These are phyloP conservation scores for Borostomias antarcticus DNA, from an alignment of 2,797 vertebrate species.

Conservation along the genomic window DNA sequence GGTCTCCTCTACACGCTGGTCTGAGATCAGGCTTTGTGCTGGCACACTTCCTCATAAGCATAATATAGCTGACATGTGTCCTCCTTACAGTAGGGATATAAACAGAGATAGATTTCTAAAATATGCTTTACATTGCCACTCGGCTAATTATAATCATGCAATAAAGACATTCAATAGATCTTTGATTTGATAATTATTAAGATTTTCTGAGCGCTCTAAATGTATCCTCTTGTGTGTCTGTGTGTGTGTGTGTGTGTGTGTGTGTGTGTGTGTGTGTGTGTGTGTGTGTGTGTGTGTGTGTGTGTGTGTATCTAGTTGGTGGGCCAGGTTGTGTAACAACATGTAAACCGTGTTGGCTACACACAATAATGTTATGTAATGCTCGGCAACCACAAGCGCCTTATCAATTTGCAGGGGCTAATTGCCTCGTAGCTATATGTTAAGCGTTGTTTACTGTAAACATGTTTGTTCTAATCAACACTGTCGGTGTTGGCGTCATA, in stretches of 20 bases:
- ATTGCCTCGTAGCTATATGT: constrained; percentile 50
- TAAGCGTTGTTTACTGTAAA: constrained; percentile 30
- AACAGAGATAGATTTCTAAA: no score
- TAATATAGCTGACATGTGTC: no score
- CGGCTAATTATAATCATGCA: no score
- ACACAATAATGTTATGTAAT: constrained; percentile 30
- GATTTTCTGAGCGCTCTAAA: no score
- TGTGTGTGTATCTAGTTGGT: neutral
- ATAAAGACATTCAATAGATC: no score
- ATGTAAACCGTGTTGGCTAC: constrained; percentile 38
- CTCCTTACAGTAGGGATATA: no score
- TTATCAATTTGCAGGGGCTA: constrained; percentile 47
- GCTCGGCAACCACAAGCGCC: constrained; percentile 21
- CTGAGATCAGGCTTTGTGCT: neutral
- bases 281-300: constrained; percentile 1
- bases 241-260: constrained; percentile 12
- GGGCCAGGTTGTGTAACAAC: constrained; percentile 22
- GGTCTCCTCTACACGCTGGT: neutral
- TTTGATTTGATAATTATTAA: no score
- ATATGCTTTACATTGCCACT: no score
- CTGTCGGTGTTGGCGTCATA: neutral
- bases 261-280: constrained; percentile 11
- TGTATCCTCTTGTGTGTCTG: constrained; percentile 4
- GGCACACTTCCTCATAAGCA: neutral
- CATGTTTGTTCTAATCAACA: constrained; percentile 49